Percentiles rank a stretch among this genome's conserved stretches.
Conservation (phyloP, 2,113 vertebrate species). For the Pycnonotus jocosus region DNA sequence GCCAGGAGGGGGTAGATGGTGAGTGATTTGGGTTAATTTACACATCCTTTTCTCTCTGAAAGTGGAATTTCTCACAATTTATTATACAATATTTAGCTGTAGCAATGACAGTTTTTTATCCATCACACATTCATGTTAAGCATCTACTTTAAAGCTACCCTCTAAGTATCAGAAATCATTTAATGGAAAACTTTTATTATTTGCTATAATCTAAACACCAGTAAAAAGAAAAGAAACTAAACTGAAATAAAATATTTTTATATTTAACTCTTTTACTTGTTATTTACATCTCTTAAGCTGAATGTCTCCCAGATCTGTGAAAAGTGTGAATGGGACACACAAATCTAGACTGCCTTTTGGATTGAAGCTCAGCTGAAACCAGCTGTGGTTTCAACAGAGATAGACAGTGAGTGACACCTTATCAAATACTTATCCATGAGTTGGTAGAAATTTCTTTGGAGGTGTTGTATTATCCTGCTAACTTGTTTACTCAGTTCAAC, state of each 20-base stretch:
- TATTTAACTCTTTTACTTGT: neutral
- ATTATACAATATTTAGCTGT: neutral
- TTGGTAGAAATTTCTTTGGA: neutral
- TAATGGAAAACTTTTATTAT: neutral
- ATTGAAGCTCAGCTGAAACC: neutral
- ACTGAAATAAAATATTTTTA: neutral
- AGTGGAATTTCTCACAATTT: neutral
- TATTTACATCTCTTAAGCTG: neutral
- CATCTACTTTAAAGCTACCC: neutral
- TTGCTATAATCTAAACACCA: neutral
- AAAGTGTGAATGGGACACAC: neutral
- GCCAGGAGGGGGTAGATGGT: accelerated
- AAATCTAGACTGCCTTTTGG: neutral
- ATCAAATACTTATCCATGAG: neutral
- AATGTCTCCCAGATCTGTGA: neutral
- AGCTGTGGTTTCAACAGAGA: neutral
- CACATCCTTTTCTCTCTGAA: neutral
- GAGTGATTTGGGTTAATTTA: neutral
- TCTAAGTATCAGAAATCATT: neutral
- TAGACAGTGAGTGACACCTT: neutral
- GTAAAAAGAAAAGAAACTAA: neutral
- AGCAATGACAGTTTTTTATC: neutral
- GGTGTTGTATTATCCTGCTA: neutral
- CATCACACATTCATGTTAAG: neutral
- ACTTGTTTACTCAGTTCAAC: neutral